A percentile compares a stretch with the other conserved stretches of the same genome.
phyloP scores from a whole-genome alignment of 1,140 invertebrate genomes.

The Achroia grisella region DNA sequence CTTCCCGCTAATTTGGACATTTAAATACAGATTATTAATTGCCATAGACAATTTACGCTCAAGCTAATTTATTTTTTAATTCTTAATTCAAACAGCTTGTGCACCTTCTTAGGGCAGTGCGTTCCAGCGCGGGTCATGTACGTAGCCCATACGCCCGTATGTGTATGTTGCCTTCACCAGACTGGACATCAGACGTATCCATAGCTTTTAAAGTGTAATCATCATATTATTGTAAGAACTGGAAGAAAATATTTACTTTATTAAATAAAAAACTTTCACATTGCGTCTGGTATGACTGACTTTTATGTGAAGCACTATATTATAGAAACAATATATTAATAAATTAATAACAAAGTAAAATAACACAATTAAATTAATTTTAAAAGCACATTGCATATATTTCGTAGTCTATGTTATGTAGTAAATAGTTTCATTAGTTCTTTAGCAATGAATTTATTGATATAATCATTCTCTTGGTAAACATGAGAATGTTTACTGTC shows the following conservation, averaged over 20 bases:
- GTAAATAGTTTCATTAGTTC: too few relatives aligned
- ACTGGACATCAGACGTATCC: slow-evolving; percentile 42
- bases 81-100: not conserved
- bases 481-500: too few relatives aligned
- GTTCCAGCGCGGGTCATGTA: slow-evolving; percentile 9
- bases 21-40: not conserved
- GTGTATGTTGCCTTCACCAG: slow-evolving; percentile 35
- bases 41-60: not conserved
- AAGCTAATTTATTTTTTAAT: not conserved
- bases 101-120: slow-evolving; percentile 1
- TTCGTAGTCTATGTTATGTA: too few relatives aligned
- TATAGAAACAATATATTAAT: too few relatives aligned
- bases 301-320: too few relatives aligned
- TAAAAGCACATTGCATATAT: too few relatives aligned
- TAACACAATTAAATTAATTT: too few relatives aligned
- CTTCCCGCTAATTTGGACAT: not conserved
- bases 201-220: slow-evolving; percentile 33
- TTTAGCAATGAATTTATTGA: too few relatives aligned
- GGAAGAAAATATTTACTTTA: slow-evolving; percentile 21
- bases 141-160: slow-evolving; percentile 25
- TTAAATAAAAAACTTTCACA: too few relatives aligned
- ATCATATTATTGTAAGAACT: too few relatives aligned
- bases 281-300: not conserved
- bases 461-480: too few relatives aligned
- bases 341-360: too few relatives aligned